Conservation (phyloP, 2,113 vertebrate genomes). For the Melanocharis versteri region DNA sequence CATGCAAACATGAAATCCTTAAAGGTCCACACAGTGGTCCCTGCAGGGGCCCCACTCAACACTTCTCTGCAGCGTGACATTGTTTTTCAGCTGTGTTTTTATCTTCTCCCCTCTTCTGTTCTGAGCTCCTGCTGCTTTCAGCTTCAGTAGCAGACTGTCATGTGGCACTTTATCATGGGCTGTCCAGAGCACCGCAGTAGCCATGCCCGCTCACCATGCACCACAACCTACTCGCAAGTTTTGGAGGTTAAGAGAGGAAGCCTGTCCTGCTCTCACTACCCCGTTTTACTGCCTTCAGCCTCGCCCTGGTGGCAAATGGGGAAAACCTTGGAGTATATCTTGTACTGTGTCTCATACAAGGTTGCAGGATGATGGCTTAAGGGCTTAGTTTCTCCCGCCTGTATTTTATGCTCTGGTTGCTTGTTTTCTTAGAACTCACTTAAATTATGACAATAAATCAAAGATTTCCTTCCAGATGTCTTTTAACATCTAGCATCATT, state of each 20-base stretch:
- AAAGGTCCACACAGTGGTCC: slow-evolving; percentile 69
- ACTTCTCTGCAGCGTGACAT: slow-evolving; percentile 59
- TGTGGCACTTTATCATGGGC: slow-evolving; percentile 56
- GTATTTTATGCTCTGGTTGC: background rate
- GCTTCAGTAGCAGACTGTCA: slow-evolving; percentile 55
- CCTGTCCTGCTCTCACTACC: background rate
- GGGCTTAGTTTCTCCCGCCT: background rate
- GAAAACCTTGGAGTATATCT: background rate
- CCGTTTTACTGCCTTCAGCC: background rate
- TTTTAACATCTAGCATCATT: slow-evolving; percentile 65
- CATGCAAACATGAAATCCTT: slow-evolving; percentile 77
- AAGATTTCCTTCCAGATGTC: slow-evolving; percentile 63
- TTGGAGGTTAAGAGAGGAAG: background rate
- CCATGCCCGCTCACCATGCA: background rate
- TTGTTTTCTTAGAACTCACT: slow-evolving; percentile 53
- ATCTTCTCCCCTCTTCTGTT: slow-evolving; percentile 56
- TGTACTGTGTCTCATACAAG: background rate
- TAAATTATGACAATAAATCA: slow-evolving; percentile 37
- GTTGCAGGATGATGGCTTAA: background rate
- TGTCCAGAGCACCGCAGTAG: background rate
- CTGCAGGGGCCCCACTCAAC: slow-evolving; percentile 69
- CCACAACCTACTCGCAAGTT: background rate
- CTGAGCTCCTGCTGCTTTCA: slow-evolving; percentile 69
- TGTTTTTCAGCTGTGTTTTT: slow-evolving; percentile 70
- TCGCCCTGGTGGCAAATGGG: background rate